Conservation (phyloP, 1,140 invertebrate species). For the Drosophila sproati region DNA sequence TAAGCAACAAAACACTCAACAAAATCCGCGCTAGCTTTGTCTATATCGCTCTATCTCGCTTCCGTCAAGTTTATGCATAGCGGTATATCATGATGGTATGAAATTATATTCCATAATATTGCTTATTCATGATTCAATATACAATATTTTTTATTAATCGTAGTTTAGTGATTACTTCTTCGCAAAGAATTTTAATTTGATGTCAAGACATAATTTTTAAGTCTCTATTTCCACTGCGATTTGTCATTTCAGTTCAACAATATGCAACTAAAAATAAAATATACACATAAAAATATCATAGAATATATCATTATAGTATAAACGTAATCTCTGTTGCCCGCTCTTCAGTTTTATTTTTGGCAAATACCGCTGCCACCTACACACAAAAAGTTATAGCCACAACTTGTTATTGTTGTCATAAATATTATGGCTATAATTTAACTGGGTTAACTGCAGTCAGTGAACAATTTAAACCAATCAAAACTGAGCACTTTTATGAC, state of each 20-base stretch:
- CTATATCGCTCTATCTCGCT: constrained; percentile 3
- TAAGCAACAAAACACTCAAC: constrained; percentile 48
- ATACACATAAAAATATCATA: background rate
- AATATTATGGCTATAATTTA: constrained; percentile 54
- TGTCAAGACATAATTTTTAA: too few relatives aligned
- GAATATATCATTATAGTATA: constrained; percentile 7
- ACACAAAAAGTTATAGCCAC: constrained; percentile 4
- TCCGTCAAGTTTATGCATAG: constrained; percentile 26
- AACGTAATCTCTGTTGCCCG: constrained; percentile 25
- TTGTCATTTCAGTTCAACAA: too few relatives aligned
- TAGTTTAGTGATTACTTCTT: too few relatives aligned
- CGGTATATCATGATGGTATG: constrained; percentile 19
- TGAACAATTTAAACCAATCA: constrained; percentile 47
- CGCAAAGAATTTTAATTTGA: too few relatives aligned
- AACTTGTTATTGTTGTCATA: constrained; percentile 36
- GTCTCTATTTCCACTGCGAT: too few relatives aligned
- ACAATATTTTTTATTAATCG: background rate
- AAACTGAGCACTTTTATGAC: constrained; percentile 29
- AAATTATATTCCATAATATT: background rate
- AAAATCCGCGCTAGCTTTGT: constrained; percentile 27
- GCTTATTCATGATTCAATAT: background rate
- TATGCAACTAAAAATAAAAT: too few relatives aligned
- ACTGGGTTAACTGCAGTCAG: constrained; percentile 66
- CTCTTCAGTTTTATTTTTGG: constrained; percentile 39
- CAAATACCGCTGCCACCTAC: constrained; percentile 45